Base-by-base conservation (phyloP, 1,140 invertebrate genomes). In the Augochlora pura region DNA sequence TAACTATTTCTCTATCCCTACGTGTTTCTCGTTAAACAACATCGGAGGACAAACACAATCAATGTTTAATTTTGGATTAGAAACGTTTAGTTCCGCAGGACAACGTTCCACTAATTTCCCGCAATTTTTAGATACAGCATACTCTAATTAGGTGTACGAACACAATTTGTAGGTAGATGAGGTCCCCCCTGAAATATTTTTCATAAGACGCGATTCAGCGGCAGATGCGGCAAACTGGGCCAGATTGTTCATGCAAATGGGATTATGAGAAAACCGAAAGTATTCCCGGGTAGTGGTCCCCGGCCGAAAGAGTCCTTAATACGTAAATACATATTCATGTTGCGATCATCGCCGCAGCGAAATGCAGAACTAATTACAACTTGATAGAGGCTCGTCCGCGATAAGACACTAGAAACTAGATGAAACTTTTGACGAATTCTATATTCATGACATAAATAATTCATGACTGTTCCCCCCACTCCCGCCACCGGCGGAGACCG, bases 271-370 rank as follows among this genome's bases (percentile, higher is more conserved):
- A 12, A 52, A 52, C 46, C 49, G 77, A 70, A 70, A 70, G 59
- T 32, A 72, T 72, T 63, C 39, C 5, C 6, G 12, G 9, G 14
- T 25, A 62, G 46, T 69, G 38, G 46, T 62, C 25, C 23, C 25
- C 52, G 12, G 25, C 27, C 25, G 60, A 67, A 81, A 77, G 74
- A 65, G 32, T 77, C 60, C 27, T 65, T 72, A 67, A 77, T 70
- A 59, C 70, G 75, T 38, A 70, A 72, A 78, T 81, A 77, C 75
- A 81, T 81, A 81, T 81, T 81, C 80, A 81, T 81, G 74, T 49
- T 59, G n/a, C 18, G 77, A 74, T 66, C 38, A 64, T 27, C 68
- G 57, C 16, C 38, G 23, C 46, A 38, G 52, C 38, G 57, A 62
- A 60, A 66, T 25, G 60, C 25, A 14, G 38, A 79, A 77, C 74